Base-by-base conservation (phyloP, 2,888 invertebrate genomes). In the Agrotis puta region DNA sequence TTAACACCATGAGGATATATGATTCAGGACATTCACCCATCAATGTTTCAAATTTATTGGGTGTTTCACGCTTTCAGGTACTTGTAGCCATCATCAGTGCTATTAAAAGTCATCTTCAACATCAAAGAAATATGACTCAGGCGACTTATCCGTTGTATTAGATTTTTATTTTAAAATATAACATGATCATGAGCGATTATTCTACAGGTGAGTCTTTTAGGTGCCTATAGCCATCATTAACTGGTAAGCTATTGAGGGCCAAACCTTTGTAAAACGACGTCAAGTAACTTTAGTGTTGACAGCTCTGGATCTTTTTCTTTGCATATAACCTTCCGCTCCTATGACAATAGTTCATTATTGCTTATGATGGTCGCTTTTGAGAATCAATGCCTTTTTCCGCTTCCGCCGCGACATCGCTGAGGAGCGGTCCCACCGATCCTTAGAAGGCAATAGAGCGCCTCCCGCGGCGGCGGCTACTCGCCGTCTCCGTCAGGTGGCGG, bases 381-480 rank as follows among this genome's bases (percentile, higher is more conserved):
- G 6, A 61, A 22, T 11, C 22, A 45, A 11, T 24, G 14, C 6
- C 16, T 53, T 6, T 65, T 57, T 9, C 53, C 78, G 72, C 62
- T 63, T 11, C 22, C 63, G 63, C 71, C 51, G 11, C 9, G 6
- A 50, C 54, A 14, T 57, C 7, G 11, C 57, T 39, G 16, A 22
- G 20, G 27, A 47, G 18, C 82, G 9, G 58, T 59, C 58, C 33
- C 48, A 22, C 82, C 50, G 48, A 64, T 72, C 67, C 82, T 78
- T 82, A 89, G 87, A 88, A 90, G 90, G 91, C 92, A 90, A 90
- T 92, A 91, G 91, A 90, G 88, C 85, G 87, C 92, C 95, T 92
- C 95, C 95, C 85, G 94, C 87, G 88, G 94, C 88, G 93, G 90
- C 86, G 85, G 83, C 86, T 82, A 78, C 84, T 74, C 79, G 79